Evolutionary conservation across 2,797 vertebrate genomes (phyloP), one percentile per base, ranked within the genome.

Genomic region (Halcyon smyrnensis): DNA sequence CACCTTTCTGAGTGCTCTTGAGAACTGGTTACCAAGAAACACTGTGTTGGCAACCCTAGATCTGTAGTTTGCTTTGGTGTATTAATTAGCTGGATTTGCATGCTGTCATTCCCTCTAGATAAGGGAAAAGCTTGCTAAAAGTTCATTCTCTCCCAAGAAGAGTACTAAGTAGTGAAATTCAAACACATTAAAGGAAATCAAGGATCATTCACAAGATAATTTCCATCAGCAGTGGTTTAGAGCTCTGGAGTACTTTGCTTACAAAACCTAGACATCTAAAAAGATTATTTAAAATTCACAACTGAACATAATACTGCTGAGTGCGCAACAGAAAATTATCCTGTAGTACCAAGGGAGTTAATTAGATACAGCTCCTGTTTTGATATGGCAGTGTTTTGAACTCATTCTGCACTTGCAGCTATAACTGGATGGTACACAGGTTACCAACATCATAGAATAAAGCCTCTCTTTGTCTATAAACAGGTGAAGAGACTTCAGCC

Each of bases 11-110:
- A 13, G 15, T 25, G 48, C 68, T 84, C 18, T 70, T 53, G 48
- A 87, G 51, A 92, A 30, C 18, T 68, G 32, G 27, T 56, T 87
- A 37, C 65, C 39, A 85, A 89, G 94, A 57, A 54, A 64, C 7
- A 8, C 4, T 30, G 2, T 50, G 14, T 10, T 59, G 53, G 34
- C 51, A 93, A 68, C 32, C 34, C 71, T 65, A 43, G 41, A 51
- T 36, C 15, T 59, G 43, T 56, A 23, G 69, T 81, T 64, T 73
- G 24, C 60, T 89, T 88, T 74, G 59, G 30, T 74, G 84, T 57
- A 89, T 82, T 84, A 94, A 73, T 62, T 94, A 92, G 56, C 21
- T 73, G 62, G 16, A 79, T 80, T 87, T 92, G 73, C 69, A 63
- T 87, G 36, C 10, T 83, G 23, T 70, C 54, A 30, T 88, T 93